These are phyloP conservation scores for Lordiphosa andalusiaca DNA, from an alignment of 2,888 invertebrate genomes.

Conservation along the genomic window DNA sequence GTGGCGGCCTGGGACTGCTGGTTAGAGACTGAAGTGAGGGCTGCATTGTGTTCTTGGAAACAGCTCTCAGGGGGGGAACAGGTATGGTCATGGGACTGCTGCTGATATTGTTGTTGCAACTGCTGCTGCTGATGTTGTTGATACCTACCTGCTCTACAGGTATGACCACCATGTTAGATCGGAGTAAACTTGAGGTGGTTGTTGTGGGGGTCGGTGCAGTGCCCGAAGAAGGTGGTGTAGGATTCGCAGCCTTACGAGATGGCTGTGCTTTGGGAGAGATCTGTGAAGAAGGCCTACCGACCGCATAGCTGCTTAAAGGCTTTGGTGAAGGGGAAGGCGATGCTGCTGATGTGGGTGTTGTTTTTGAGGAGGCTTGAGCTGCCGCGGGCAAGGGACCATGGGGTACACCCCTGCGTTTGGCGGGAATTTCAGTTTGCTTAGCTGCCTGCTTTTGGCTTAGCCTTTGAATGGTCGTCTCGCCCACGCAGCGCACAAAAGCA, in stretches of 20 bases:
- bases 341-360: slow-evolving; percentile 24
- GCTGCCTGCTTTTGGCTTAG: slow-evolving; percentile 47
- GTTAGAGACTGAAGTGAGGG: slow-evolving; percentile 4
- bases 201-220: slow-evolving; percentile 14
- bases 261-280: slow-evolving; percentile 22
- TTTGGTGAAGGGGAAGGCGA: slow-evolving; percentile 17
- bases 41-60: slow-evolving; percentile 67
- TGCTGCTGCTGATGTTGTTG: slow-evolving; percentile 1
- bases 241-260: slow-evolving; percentile 10
- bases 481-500: slow-evolving; percentile 62
- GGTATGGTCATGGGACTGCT: slow-evolving; percentile 57
- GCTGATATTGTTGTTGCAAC: slow-evolving; percentile 3
- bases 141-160: slow-evolving; percentile 64
- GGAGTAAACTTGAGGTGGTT: slow-evolving; percentile 52
- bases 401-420: slow-evolving; percentile 63
- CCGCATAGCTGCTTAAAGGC: slow-evolving; percentile 3
- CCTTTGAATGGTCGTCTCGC: slow-evolving; percentile 77
- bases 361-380: slow-evolving; percentile 31
- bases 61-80: slow-evolving; percentile 76
- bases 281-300: slow-evolving; percentile 17
- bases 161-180: slow-evolving; percentile 79
- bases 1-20: slow-evolving; percentile 56
- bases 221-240: slow-evolving; percentile 31
- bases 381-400: slow-evolving; percentile 64
- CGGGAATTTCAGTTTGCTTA: slow-evolving; percentile 13